Evolutionary conservation across 2,113 vertebrate species (phyloP), one percentile per base, ranked within the genome.

Genomic region (Rhodinocichla rosea): DNA sequence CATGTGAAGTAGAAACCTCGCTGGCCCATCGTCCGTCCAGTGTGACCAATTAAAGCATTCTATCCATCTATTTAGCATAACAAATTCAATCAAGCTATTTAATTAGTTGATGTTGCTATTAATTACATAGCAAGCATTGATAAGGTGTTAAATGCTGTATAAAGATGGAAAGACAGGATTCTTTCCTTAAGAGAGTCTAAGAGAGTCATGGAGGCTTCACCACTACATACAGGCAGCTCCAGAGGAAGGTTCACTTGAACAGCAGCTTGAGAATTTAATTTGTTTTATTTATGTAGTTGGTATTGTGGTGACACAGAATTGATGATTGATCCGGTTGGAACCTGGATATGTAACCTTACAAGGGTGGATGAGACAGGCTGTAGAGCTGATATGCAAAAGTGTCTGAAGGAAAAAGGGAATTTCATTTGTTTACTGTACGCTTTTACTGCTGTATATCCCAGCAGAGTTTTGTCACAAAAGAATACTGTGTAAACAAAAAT

Each of bases 21-120:
- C 27, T 76, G 0, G 0, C 8, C 59, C 44, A 35, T 71, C 0
- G 6, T 49, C 63, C 0, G 0, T 83, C 33, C 6, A 3, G 53
- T 19, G 44, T 50, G 44, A 83, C 45, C 42, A 70, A 4, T 74
- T 92, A 87, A 90, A 92, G 2, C 12, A 68, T 71, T 60, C 22
- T 35, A 9, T 32, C n/a, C 8, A 39, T 35, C 28, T 77, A 70
- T 59, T 78, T 55, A 63, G 23, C 30, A 65, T 68, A 67, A 2
- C 4, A 6, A 75, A 89, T 86, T 60, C 35, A 87, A 35, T 42
- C 39, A 63, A 57, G 23, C 26, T 75, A 49, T 77, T 69, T 53
- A 83, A 65, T 79, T 68, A 73, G 10, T 53, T 69, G 44, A 21
- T 63, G 26, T 67, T 92, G 33, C 10, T 73, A 45, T 88, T 88